Base-by-base conservation (phyloP, 2,113 vertebrate species). In the Mus pahari region DNA sequence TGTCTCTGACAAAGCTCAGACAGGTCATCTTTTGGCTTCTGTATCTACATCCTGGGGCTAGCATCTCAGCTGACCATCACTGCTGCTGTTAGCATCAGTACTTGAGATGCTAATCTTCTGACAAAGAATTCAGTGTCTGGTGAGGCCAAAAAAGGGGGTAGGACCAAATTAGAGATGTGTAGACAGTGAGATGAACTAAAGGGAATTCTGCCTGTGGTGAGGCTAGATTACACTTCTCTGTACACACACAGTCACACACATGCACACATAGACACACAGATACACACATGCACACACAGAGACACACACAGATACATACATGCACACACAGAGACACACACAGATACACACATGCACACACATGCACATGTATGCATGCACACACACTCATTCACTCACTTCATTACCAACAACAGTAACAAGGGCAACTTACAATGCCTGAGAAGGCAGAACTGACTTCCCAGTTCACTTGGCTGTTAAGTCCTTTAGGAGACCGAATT, bases 371-470 rank as follows among this genome's bases (percentile, higher is more conserved):
- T 11, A 42, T 53, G 6, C 90, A 60, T 68, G 64, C 45, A 60
- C 83, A 11, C n/a, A 90, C 92, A 74, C 62, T 64, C 39, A 6
- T 12, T 58, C 31, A 13, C 87, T 87, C 84, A 45, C 73, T 62
- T 58, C 20, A 62, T 55, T 33, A n/a, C 19, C 22, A 84, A 20
- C 14, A 60, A 58, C 48, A 91, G 28, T 33, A 70, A 26, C 62
- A 71, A 60, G 77, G 79, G n/a, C 89, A 86, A 64, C 79, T 73
- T 50, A 31, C 8, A 19, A 60, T 0, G 10, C 62, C 75, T 19
- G 22, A 66, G 62, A 55, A 94, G 83, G 62, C 93, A 92, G 96
- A 96, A 82, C 28, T 70, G 58, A 70, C 11, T 62, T 96, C 83
- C 5, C 31, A 96, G 68, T 94, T 42, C 58, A 62, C 87, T 84